phyloP scores from a whole-genome alignment of 2,113 vertebrate species.

The Strix uralensis region DNA sequence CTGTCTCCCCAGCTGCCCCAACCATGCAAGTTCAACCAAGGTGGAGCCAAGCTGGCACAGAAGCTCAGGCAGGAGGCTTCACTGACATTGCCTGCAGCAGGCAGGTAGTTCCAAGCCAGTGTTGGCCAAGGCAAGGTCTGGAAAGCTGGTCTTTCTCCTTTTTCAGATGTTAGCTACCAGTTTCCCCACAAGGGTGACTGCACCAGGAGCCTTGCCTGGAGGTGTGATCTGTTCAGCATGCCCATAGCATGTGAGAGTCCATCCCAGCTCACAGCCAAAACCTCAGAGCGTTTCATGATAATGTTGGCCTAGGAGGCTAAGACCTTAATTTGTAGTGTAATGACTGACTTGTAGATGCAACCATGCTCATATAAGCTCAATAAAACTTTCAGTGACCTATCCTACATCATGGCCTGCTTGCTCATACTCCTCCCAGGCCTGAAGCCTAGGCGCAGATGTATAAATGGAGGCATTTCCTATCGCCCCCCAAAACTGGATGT shows the following conservation, averaged over 20 bases:
- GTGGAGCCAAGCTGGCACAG: accelerated
- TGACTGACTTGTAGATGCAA: neutral
- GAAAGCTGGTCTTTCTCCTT: neutral
- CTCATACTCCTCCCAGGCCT: neutral
- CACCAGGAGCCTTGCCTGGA: neutral
- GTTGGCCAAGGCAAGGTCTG: accelerated
- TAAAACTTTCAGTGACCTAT: neutral
- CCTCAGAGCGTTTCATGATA: accelerated
- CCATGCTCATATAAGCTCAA: neutral
- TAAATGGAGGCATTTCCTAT: neutral
- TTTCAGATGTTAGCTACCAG: neutral
- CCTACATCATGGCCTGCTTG: neutral
- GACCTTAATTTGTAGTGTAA: neutral
- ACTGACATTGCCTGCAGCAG: neutral
- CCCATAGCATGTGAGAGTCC: accelerated
- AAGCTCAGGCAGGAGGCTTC: accelerated
- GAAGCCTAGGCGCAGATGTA: neutral
- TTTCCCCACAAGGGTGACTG: neutral
- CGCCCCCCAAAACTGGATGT: neutral
- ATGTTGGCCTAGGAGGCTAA: neutral
- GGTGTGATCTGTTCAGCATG: neutral
- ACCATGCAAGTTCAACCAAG: accelerated
- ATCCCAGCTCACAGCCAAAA: neutral
- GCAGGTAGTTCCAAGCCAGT: neutral
- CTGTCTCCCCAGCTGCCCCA: neutral